A percentile compares a stretch with the other conserved stretches of the same genome.
phyloP scores from a whole-genome alignment of 2,888 invertebrate species.

The Andrena haemorrhoa region DNA sequence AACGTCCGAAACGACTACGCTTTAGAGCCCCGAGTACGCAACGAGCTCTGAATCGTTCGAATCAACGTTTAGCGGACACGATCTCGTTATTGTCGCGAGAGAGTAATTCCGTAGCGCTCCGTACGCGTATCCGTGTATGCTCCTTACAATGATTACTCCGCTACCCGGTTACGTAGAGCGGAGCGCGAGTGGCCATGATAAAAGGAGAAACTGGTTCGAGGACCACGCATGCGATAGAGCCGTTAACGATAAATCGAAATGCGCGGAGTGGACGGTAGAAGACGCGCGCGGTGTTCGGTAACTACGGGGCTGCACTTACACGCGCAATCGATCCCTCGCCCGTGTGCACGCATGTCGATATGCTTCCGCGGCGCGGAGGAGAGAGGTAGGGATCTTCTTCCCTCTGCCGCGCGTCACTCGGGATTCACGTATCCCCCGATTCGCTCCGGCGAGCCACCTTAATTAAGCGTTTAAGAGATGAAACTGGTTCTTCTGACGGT shows the following conservation, averaged over 20 bases:
- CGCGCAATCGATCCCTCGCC: slow-evolving; percentile 16
- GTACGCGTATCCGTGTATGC: slow-evolving; percentile 23
- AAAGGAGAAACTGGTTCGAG: slow-evolving; percentile 79
- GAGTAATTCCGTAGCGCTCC: slow-evolving; percentile 46
- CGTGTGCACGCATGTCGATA: slow-evolving; percentile 56
- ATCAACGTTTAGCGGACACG: slow-evolving; percentile 24
- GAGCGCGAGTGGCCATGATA: slow-evolving; percentile 72
- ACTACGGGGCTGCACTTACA: slow-evolving; percentile 48
- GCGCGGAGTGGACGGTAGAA: slow-evolving; percentile 72
- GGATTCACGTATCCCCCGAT: slow-evolving; percentile 79
- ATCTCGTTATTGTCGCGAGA: slow-evolving; percentile 32
- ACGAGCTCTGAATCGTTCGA: slow-evolving; percentile 26
- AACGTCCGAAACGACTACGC: not conserved
- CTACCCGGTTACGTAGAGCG: slow-evolving; percentile 74
- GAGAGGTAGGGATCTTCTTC: slow-evolving; percentile 79
- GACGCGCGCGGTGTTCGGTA: slow-evolving; percentile 38
- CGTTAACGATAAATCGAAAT: slow-evolving; percentile 84
- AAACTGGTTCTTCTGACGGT: slow-evolving; percentile 81
- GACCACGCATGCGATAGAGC: slow-evolving; percentile 82
- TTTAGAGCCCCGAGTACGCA: not conserved
- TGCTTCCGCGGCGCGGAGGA: slow-evolving; percentile 51
- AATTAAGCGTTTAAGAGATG: slow-evolving; percentile 85
- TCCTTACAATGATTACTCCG: slow-evolving; percentile 74
- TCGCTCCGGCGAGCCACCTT: slow-evolving; percentile 77
- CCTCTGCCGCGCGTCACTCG: slow-evolving; percentile 75